These are phyloP conservation scores for Hyperoplus lanceolatus DNA, from an alignment of 2,797 vertebrate genomes.

Conservation along the genomic window DNA sequence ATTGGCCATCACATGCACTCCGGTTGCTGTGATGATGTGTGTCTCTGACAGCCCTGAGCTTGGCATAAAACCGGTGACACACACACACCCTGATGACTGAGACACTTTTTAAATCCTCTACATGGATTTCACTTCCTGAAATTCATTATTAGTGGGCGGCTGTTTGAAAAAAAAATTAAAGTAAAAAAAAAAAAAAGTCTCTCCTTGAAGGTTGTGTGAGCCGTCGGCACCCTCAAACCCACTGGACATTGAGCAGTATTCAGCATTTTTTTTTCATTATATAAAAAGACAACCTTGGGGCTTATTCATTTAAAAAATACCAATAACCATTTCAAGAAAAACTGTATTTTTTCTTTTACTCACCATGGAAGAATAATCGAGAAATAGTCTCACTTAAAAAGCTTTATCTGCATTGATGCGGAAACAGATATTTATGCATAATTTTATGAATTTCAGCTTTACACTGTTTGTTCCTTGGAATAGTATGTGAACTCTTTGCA, in stretches of 20 bases:
- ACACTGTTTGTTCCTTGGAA: background rate
- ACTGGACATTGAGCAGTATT: background rate
- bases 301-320: background rate
- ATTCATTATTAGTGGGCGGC: conserved; percentile 17
- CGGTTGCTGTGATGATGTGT: conserved; percentile 71
- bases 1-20: conserved; percentile 73
- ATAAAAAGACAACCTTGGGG: background rate
- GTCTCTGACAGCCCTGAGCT: conserved; percentile 66
- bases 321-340: background rate
- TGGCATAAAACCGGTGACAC: conserved; percentile 60
- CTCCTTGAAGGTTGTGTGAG: background rate
- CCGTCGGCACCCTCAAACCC: background rate
- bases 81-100: conserved; percentile 36
- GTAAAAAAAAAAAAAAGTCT: background rate
- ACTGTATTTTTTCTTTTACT: background rate
- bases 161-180: background rate
- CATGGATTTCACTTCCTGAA: conserved; percentile 37
- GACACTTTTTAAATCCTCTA: conserved; percentile 49
- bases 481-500: background rate
- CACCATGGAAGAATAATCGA: background rate
- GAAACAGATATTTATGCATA: conserved; percentile 3
- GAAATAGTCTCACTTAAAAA: background rate
- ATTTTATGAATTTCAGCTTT: background rate
- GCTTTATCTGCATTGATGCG: too few relatives aligned
- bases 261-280: background rate